Base-by-base conservation (phyloP, 2,797 vertebrate genomes). In the Anolis apletophallus region DNA sequence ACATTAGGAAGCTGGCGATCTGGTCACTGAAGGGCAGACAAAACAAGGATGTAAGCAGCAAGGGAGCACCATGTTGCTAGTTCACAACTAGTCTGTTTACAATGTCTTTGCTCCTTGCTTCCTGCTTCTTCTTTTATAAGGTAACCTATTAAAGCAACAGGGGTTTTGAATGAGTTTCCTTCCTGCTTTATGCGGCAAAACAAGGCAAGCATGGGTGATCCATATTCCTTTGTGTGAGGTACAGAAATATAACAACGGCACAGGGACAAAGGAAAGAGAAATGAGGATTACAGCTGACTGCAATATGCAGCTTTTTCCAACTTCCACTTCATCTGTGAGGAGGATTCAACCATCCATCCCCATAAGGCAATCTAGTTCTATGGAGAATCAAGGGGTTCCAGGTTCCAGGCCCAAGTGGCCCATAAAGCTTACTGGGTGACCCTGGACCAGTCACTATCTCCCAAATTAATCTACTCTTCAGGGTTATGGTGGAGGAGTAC, bases 81-180 rank as follows among this genome's bases (percentile, higher is more conserved):
- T 54, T 67, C 52, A 67, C 59, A 23, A 17, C 81, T 92, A 76
- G 75, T 88, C 75, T 36, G 17, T 19, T 90, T 72, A 67, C 84
- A 85, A 68, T 75, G 73, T 69, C 75, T 88, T 75, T 85, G 71
- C 75, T 89, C 90, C 2, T 52, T 75, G 79, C 34, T 69, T 85
- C 46, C 75, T 83, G 74, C 50, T 86, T 91, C 88, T 76, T 74
- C 69, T 92, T 87, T 90, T 80, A 83, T 71, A 83, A 46, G 76
- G 26, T 89, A 77, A 85, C 86, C 89, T 92, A 57, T 93, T 91
- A 91, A 91, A 88, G 40, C 54, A 76, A 79, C 73, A 77, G 80
- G 83, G 21, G 73, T 92, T 92, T 90, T 89, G 19, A 87, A 67
- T 90, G 75, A 64, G 76, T 85, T 64, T 74, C 64, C 34, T 26